Base-by-base conservation (phyloP, 2,888 invertebrate genomes). In the Chalcis sispes region DNA sequence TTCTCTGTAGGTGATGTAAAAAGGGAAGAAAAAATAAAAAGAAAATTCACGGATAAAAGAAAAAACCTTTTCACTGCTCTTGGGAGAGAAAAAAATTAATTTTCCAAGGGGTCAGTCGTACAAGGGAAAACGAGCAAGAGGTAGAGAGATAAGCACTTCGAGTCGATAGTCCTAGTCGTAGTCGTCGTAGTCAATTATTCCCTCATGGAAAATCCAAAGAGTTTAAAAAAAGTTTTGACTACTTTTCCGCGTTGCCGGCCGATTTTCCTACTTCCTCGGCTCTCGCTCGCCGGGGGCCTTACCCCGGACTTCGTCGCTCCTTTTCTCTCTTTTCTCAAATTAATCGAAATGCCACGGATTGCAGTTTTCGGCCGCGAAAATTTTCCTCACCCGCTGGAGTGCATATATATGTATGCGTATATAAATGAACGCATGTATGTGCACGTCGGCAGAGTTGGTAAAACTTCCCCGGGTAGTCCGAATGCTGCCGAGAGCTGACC, bases 291-390 rank as follows among this genome's bases (percentile, higher is more conserved):
- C n/a, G n/a, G n/a, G n/a, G n/a, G n/a, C n/a, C n/a, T n/a, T n/a
- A n/a, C n/a, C 36, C 20, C 32, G 18, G 42, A 40, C 36, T 13
- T 8, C 8, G 8, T 29, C 58, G 54, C 72, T 25, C 48, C n/a
- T n/a, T n/a, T n/a, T n/a, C n/a, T n/a, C n/a, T n/a, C n/a, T n/a
- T n/a, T n/a, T 29, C 18, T 25, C 48, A 36, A 71, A 77, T 74
- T 77, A 77, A 74, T 77, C 77, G 70, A 77, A 72, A 75, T n/a
- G 65, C 70, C 75, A 29, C 62, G 20, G 67, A 54, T 56, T 18
- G 58, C 42, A 73, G 67, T 65, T 65, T 66, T 72, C 48, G 54
- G 20, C 42, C 4, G n/a, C n/a, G 42, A 62, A 62, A 54, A 46
- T 71, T 18, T 13, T 29, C 46, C 29, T 13, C 8, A 18, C n/a